These are phyloP conservation scores for Poeciliopsis turrubarensis DNA, from an alignment of 2,113 vertebrate species.

Conservation along the genomic window DNA sequence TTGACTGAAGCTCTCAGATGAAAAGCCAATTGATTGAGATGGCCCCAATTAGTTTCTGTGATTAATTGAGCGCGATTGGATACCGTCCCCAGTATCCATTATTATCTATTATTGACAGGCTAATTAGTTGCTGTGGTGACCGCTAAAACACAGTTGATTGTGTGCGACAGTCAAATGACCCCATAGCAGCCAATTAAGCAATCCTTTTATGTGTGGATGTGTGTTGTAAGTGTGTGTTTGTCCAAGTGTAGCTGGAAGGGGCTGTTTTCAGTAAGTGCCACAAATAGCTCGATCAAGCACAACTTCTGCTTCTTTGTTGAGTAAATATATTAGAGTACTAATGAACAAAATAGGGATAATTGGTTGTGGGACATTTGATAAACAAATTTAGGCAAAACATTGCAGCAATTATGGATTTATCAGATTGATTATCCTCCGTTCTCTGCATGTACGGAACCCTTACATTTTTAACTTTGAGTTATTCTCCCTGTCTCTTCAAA, in stretches of 20 bases:
- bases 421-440: too few relatives aligned
- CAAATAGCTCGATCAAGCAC: background rate
- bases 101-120: constrained; percentile 63
- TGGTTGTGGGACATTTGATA: background rate
- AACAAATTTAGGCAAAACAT: background rate
- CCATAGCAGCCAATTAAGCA: constrained; percentile 28
- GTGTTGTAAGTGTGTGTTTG: constrained; percentile 8
- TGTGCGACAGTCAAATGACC: constrained; percentile 57
- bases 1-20: constrained; percentile 64
- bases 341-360: background rate
- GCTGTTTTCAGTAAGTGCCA: background rate
- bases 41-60: constrained; percentile 69
- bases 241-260: constrained; percentile 1
- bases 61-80: constrained; percentile 72
- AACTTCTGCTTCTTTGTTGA: background rate
- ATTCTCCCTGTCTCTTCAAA: background rate
- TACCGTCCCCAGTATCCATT: constrained; percentile 48
- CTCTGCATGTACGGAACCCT: background rate
- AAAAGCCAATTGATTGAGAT: constrained; percentile 69
- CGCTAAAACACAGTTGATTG: constrained; percentile 59
- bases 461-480: background rate
- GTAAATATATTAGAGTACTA: background rate
- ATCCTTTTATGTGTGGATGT: background rate
- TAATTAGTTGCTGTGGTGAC: constrained; percentile 70
- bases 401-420: too few relatives aligned